phyloP scores from a whole-genome alignment of 2,113 vertebrate species.

The Psittacula cyanocephala region DNA sequence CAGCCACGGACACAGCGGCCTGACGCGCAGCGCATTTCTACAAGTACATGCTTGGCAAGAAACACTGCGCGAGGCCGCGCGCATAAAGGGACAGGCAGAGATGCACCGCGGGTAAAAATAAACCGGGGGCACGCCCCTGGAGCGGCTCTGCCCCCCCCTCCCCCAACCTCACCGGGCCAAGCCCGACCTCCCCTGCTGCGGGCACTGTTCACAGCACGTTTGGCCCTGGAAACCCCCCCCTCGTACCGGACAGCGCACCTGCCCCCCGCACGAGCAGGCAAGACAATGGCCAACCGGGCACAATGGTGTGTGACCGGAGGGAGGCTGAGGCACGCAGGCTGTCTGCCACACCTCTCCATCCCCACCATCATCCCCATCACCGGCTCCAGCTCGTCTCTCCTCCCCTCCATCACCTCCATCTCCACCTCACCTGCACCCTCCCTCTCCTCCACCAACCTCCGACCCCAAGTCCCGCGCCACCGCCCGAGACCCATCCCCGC shows the following conservation, averaged over 20 bases:
- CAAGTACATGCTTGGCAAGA: neutral
- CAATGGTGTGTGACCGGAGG: neutral
- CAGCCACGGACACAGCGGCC: accelerated
- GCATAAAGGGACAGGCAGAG: neutral
- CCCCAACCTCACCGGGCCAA: conserved; percentile 49
- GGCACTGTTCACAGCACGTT: neutral
- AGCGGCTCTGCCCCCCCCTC: neutral
- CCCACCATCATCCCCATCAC: neutral
- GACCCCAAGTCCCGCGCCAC: neutral
- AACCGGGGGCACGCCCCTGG: neutral
- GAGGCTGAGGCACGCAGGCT: neutral
- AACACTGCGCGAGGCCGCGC: neutral
- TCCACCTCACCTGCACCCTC: neutral
- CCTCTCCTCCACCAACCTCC: neutral
- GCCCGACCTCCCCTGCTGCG: neutral
- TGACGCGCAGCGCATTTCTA: neutral
- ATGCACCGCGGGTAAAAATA: neutral
- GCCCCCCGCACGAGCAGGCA: neutral
- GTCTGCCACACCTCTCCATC: conserved; percentile 16
- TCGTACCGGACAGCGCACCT: neutral
- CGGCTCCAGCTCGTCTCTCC: neutral
- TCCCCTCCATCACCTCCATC: neutral
- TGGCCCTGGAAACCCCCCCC: neutral
- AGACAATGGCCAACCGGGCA: neutral
- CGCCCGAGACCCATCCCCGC: neutral